Base-by-base conservation (phyloP, 2,888 invertebrate species). In the Cataglyphis livida region DNA sequence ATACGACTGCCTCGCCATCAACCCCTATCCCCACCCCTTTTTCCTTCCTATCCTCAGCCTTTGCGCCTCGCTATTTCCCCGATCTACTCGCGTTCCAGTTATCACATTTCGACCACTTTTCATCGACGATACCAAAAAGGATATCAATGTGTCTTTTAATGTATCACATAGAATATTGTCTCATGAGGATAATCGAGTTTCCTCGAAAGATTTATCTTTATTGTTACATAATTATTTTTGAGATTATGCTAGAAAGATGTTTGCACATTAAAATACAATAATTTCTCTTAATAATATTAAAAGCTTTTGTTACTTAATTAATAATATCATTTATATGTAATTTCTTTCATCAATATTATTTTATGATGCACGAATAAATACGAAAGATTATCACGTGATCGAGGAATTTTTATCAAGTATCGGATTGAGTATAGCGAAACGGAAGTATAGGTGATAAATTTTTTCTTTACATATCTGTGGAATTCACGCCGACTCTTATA, bases 1-100 rank as follows among this genome's bases (percentile, higher is more conserved):
- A 93, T 94, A 94, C 93, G 89, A 91, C 92, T 91, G 84, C 87
- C 92, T 90, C 90, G 62, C 88, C 90, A 83, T 41, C 88, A 83
- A 78, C 87, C 89, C 85, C 88, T 84, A 86, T 86, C 82, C 88
- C 87, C 66, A 54, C 64, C 84, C 71, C 76, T 9, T 68, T 84
- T 81, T 83, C 75, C 85, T 76, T 83, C 83, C 81, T 75, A 81
- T 81, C 75, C 82, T 83, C 75, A 81, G 78, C 86, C 75, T 73
- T 71, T 71, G 44, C 64, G 82, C 62, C 48, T 74, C 75, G 70
- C 70, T 70, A 44, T 79, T 79, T 71, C 71, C 78, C 71, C 78
- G 59, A 79, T 71, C 75, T 74, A 38, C 75, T 61, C 51, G 62
- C n/a, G 48, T 51, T 25, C 62, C n/a, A 28, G 28, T 38, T 74